Evolutionary conservation across 2,113 vertebrate species (phyloP), one percentile per base, ranked within the genome.

Genomic region (Ariopsis seemanni): DNA sequence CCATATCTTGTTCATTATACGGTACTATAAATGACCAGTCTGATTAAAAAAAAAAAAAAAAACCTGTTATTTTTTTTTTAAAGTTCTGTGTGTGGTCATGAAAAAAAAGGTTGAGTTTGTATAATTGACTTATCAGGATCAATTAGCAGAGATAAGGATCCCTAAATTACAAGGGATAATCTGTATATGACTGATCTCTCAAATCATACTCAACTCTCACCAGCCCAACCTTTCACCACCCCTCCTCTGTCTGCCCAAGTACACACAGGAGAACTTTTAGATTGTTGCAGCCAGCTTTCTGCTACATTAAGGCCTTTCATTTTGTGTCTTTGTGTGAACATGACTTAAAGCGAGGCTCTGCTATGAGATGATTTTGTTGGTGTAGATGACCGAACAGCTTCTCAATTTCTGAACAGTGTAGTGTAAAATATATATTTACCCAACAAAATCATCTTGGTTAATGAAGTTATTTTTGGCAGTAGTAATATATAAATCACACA

Each of bases 111-210:
- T 30, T 0, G 14, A 71, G 58, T 88, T 30, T 57, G 72, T 71
- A 34, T 34, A 69, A 69, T 17, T 62, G 94, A 94, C 94, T 93
- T 91, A 92, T 95, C 92, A 92, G 92, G 91, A 90, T 90, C 93
- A 93, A 93, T 92, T 92, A 91, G 90, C 90, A 87, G 92, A 91
- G 94, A 95, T 95, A 94, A 94, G 90, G 93, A 91, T 91, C 91
- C 63, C 87, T 91, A 93, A 93, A 93, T 94, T 93, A 93, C 91
- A 92, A 92, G 91, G 89, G 92, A 90, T 93, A 92, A 94, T 94
- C 92, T 91, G 89, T 89, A 91, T 92, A 93, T 93, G 93, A 91
- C 72, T 62, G 69, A 79, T 55, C 86, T 50, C 55, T 88, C 82
- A 30, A 87, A 83, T 80, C 89, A 91, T 92, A 94, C 90, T n/a